phyloP scores from a whole-genome alignment of 2,113 vertebrate species.

The Anthoscopus minutus region DNA sequence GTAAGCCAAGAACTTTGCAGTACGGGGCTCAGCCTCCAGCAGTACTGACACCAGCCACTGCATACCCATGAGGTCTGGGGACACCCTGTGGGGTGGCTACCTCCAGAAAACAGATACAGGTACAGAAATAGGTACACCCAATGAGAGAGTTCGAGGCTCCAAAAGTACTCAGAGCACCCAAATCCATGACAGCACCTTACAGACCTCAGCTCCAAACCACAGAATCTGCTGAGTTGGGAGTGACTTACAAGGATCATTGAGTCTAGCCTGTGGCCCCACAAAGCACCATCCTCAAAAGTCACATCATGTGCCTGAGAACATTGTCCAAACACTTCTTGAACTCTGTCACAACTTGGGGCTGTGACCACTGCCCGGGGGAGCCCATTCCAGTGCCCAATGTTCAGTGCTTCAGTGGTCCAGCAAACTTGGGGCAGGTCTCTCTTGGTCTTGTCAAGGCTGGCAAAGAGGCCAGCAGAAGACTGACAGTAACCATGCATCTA shows the following conservation, averaged over 20 bases:
- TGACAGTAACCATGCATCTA: neutral
- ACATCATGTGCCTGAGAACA: neutral
- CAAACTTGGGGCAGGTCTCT: neutral
- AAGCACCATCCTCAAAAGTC: neutral
- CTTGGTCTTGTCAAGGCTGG: neutral
- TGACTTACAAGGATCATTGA: neutral
- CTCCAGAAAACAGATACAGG: neutral
- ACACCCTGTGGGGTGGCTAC: neutral
- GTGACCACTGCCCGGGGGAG: neutral
- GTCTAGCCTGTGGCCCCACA: neutral
- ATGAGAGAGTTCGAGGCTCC: neutral
- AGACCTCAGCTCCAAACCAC: neutral
- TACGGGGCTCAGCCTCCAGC: neutral
- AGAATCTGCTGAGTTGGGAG: neutral
- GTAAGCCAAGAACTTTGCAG: neutral
- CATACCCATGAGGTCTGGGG: neutral
- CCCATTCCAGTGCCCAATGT: neutral
- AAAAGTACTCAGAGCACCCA: neutral
- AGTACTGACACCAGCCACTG: neutral
- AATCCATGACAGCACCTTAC: neutral
- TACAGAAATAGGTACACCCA: neutral
- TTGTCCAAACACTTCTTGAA: neutral
- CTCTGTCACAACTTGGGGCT: neutral
- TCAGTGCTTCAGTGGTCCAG: neutral
- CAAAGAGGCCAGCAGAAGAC: neutral